Conservation (phyloP, 1,140 invertebrate genomes). For the Berghia stephanieae region DNA sequence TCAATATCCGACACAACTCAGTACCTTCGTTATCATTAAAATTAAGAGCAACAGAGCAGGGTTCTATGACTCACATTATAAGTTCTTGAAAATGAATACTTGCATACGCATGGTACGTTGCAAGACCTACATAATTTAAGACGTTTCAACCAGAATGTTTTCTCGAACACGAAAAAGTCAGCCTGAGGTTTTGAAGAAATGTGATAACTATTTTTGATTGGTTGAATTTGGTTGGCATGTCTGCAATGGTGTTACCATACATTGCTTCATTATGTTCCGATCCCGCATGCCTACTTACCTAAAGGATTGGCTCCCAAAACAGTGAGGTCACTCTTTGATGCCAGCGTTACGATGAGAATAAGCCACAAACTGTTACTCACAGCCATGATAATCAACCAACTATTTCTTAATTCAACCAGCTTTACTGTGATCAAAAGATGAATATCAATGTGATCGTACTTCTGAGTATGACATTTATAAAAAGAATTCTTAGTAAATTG, state of each 20-base stretch:
- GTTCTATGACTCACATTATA: not conserved
- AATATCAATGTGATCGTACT: too few relatives aligned
- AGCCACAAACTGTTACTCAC: slow-evolving; percentile 55
- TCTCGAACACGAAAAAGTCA: too few relatives aligned
- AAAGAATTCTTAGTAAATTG: too few relatives aligned
- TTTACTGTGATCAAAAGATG: slow-evolving; percentile 35
- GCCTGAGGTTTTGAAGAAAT: too few relatives aligned
- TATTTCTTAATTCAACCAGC: slow-evolving; percentile 44
- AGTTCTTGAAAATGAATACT: not conserved
- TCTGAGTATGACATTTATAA: too few relatives aligned
- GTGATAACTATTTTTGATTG: too few relatives aligned
- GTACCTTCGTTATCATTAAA: not conserved
- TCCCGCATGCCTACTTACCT: slow-evolving; percentile 36
- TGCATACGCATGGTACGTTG: not conserved
- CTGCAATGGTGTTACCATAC: not conserved
- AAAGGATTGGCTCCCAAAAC: slow-evolving; percentile 52
- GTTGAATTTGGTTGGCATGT: too few relatives aligned
- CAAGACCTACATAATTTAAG: not conserved
- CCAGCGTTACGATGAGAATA: slow-evolving; percentile 48
- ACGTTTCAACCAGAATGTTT: not conserved
- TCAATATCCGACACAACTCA: not conserved
- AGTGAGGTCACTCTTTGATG: slow-evolving; percentile 42
- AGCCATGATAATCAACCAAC: slow-evolving; percentile 47
- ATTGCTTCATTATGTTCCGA: not conserved
- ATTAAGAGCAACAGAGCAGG: not conserved